phyloP scores from a whole-genome alignment of 1,140 invertebrate species.

The Ectropis grisescens region DNA sequence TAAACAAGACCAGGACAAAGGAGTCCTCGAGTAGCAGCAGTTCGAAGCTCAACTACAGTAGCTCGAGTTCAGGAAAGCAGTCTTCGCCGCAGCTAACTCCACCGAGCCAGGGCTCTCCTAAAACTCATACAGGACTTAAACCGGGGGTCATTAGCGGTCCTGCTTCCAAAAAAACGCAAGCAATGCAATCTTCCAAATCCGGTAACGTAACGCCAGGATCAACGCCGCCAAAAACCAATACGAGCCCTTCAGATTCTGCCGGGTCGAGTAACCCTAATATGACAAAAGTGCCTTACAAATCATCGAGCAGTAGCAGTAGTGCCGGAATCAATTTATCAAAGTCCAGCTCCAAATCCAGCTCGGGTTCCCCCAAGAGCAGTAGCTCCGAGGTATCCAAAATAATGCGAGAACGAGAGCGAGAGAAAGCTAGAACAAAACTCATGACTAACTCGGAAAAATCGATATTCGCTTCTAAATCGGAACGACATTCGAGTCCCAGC shows the following conservation, averaged over 20 bases:
- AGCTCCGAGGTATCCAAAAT: conserved; percentile 61
- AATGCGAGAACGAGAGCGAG: conserved; percentile 53
- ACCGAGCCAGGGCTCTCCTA: conserved; percentile 76
- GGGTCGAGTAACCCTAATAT: conserved; percentile 30
- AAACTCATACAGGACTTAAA: conserved; percentile 86
- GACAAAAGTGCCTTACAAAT: conserved; percentile 72
- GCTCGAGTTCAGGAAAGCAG: conserved; percentile 53
- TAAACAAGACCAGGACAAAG: conserved; percentile 87
- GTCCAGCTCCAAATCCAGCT: conserved; percentile 62
- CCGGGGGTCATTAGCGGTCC: conserved; percentile 86
- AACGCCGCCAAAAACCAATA: conserved; percentile 51
- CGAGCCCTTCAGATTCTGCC: conserved; percentile 46
- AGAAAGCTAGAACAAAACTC: conserved; percentile 61
- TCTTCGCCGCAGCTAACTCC: conserved; percentile 61
- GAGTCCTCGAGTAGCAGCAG: conserved; percentile 69
- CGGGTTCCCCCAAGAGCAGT: conserved; percentile 64
- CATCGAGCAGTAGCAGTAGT: conserved; percentile 72
- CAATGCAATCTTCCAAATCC: conserved; percentile 65
- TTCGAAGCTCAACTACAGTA: conserved; percentile 52
- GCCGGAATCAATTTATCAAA: conserved; percentile 67
- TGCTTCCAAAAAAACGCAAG: conserved; percentile 82
- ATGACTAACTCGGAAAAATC: conserved; percentile 74
- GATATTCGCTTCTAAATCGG: conserved; percentile 76
- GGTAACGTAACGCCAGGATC: conserved; percentile 44
- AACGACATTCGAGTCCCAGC: conserved; percentile 75